These are phyloP conservation scores for Numida meleagris DNA, from an alignment of 2,113 vertebrate species.

Conservation along the genomic window DNA sequence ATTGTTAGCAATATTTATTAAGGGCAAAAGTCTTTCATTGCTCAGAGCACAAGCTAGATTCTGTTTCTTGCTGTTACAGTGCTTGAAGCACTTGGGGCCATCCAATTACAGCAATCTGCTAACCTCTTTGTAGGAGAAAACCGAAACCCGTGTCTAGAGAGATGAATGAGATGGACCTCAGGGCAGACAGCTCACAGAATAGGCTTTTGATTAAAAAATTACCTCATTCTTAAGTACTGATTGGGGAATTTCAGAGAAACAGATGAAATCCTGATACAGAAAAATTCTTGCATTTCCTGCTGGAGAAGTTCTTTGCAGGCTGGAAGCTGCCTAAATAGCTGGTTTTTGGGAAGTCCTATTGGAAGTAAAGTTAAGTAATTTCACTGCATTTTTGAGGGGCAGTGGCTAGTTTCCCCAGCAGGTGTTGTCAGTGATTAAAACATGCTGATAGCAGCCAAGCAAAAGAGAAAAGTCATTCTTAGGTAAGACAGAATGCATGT, in stretches of 20 bases:
- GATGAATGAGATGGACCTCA: constrained; percentile 53
- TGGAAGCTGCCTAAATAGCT: neutral
- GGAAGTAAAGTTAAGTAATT: neutral
- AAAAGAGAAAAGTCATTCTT: neutral
- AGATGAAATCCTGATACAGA: neutral
- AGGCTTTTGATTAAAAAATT: constrained; percentile 71
- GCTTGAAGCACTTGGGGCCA: constrained; percentile 50
- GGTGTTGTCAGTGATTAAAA: neutral
- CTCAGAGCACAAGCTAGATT: neutral
- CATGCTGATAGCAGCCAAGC: neutral
- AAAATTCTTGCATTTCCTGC: neutral
- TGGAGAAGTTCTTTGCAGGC: neutral
- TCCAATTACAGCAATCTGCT: constrained; percentile 67
- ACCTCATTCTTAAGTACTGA: constrained; percentile 46
- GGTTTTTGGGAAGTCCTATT: neutral
- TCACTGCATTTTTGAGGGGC: neutral
- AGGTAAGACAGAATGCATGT: neutral
- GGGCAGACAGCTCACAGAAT: constrained; percentile 59
- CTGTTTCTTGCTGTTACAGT: neutral
- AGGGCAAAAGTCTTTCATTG: neutral
- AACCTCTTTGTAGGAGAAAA: constrained; percentile 66
- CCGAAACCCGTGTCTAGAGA: constrained; percentile 50
- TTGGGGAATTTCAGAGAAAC: constrained; percentile 27
- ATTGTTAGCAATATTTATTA: neutral
- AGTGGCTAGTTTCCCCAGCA: neutral